Evolutionary conservation across 2,888 invertebrate species (phyloP).

Genomic region (Cotesia congregata): DNA sequence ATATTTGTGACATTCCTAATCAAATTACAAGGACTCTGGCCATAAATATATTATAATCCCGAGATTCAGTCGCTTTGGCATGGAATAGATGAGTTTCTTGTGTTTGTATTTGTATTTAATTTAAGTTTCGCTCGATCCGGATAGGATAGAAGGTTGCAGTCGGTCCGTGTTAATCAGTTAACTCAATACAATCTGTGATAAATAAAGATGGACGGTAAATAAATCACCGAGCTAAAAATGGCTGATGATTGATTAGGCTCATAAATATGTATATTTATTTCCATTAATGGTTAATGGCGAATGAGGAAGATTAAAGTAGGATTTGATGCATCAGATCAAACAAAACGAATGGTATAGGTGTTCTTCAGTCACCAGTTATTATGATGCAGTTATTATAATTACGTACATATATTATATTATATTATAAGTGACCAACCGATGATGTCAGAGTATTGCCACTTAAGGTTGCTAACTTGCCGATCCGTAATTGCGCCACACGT

Average conservation of each 20-base stretch:
- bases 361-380: background rate
- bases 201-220: conserved; percentile 11
- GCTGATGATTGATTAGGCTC: conserved; percentile 16
- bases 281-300: background rate
- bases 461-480: conserved; percentile 48
- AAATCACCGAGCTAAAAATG: background rate
- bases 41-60: background rate
- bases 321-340: background rate
- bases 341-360: conserved; percentile 4
- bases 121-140: background rate
- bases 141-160: background rate
- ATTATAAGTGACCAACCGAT: conserved; percentile 31
- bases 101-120: conserved; percentile 1
- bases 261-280: conserved; percentile 12
- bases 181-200: conserved; percentile 26
- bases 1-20: background rate
- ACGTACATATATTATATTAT: conserved; percentile 4
- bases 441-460: conserved; percentile 50
- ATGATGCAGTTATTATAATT: background rate
- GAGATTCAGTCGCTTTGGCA: background rate
- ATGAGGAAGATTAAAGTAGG: background rate
- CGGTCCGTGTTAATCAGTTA: background rate
- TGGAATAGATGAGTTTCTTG: conserved; percentile 2
- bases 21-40: conserved; percentile 10
- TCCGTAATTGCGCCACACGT: conserved; percentile 50